These are phyloP conservation scores for Rattus rattus DNA, from an alignment of 2,113 vertebrate species.

Conservation along the genomic window DNA sequence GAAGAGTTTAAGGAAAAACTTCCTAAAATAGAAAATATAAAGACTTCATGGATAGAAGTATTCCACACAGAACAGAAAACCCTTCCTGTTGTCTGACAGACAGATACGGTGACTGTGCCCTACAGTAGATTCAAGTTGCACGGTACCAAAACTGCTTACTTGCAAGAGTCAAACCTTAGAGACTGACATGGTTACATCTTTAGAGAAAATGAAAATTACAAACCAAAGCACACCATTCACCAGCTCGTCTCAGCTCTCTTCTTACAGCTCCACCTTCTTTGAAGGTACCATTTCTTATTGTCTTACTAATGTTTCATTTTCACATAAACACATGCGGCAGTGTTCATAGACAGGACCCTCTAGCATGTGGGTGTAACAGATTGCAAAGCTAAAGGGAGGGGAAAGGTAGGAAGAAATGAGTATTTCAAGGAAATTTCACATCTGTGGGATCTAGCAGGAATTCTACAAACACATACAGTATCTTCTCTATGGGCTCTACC, in stretches of 20 bases:
- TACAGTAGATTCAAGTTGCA: neutral
- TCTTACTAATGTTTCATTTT: slow-evolving; percentile 9
- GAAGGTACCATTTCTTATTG: neutral
- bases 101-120: neutral
- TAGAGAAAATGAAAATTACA: slow-evolving; percentile 27
- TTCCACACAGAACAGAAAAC: too few relatives aligned
- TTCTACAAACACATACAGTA: neutral
- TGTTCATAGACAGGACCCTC: slow-evolving; percentile 61
- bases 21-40: slow-evolving; percentile 44
- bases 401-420: slow-evolving; percentile 35
- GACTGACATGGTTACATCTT: slow-evolving; percentile 4
- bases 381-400: slow-evolving; percentile 19
- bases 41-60: neutral
- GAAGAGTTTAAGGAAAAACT: slow-evolving; percentile 31
- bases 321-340: slow-evolving; percentile 40
- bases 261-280: neutral
- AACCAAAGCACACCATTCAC: neutral
- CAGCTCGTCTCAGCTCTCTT: slow-evolving; percentile 13
- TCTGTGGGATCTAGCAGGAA: neutral
- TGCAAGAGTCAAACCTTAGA: neutral
- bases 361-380: slow-evolving; percentile 1
- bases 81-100: neutral
- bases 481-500: neutral
- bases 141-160: neutral
- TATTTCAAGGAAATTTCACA: slow-evolving; percentile 53